These are phyloP conservation scores for Cantharis flavilabris DNA, from an alignment of 2,888 invertebrate species.

Conservation along the genomic window DNA sequence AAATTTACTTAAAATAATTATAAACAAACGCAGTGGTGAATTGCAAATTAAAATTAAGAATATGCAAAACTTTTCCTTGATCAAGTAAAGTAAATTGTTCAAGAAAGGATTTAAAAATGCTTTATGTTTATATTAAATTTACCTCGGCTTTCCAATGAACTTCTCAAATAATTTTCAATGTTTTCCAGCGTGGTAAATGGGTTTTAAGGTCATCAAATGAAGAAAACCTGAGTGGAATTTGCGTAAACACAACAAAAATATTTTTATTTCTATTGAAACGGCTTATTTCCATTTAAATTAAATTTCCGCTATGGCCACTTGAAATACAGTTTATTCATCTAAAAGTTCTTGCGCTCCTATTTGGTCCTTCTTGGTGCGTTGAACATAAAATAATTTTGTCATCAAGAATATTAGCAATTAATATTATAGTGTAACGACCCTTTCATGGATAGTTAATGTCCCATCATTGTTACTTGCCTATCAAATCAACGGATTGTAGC, in stretches of 20 bases:
- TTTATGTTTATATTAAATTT: not conserved
- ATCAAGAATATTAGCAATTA: not conserved
- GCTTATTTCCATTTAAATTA: not conserved
- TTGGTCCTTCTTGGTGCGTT: too few relatives aligned
- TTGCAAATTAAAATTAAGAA: not conserved
- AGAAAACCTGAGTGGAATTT: not conserved
- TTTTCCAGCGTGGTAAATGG: not conserved
- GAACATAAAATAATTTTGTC: not conserved
- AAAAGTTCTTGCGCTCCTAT: not conserved
- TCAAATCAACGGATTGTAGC: not conserved
- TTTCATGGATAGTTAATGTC: not conserved
- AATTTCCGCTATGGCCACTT: not conserved
- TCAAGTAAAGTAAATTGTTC: not conserved
- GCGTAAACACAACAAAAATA: not conserved
- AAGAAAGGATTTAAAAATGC: not conserved
- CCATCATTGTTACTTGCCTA: not conserved
- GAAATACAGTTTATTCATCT: not conserved
- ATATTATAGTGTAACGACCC: not conserved
- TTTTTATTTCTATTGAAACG: not conserved
- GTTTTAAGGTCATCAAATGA: not conserved
- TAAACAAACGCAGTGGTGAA: too few relatives aligned
- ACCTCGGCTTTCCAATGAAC: not conserved
- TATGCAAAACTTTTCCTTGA: not conserved
- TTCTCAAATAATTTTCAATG: not conserved
- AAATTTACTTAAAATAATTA: too few relatives aligned